Percentiles rank a stretch among this genome's conserved stretches.
phyloP scores from a whole-genome alignment of 2,113 vertebrate species.

The Rhynchopsitta pachyrhyncha region DNA sequence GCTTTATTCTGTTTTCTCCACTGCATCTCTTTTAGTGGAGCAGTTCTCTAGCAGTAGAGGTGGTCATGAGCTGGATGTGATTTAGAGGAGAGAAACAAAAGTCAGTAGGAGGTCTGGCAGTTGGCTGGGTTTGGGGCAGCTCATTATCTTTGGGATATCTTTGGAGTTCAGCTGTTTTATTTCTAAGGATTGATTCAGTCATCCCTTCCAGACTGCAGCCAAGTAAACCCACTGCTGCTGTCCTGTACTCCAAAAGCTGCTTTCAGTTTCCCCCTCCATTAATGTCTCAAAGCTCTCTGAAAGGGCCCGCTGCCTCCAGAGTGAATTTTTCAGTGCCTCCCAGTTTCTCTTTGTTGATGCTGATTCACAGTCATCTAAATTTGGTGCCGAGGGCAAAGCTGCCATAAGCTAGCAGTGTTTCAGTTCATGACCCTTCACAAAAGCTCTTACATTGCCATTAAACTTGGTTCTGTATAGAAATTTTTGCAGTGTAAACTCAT shows the following conservation, averaged over 20 bases:
- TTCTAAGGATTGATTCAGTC: background rate
- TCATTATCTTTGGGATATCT: background rate
- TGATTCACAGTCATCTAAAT: background rate
- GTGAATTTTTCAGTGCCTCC: background rate
- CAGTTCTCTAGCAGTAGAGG: background rate
- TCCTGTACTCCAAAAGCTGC: background rate
- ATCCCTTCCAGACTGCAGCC: background rate
- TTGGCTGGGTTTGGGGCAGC: background rate
- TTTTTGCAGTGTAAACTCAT: background rate
- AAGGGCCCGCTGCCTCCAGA: background rate
- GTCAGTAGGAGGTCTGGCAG: background rate
- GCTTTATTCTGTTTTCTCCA: background rate
- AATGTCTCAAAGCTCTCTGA: background rate
- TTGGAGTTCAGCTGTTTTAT: background rate
- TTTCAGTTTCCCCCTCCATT: background rate
- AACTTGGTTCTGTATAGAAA: background rate
- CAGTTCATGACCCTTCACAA: accelerated
- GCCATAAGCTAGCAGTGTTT: background rate
- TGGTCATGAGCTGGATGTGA: background rate
- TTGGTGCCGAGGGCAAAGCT: background rate
- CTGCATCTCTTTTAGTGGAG: background rate
- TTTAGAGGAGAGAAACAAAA: background rate
- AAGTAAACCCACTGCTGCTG: background rate
- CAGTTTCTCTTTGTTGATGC: background rate
- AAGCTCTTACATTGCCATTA: accelerated